phyloP scores from a whole-genome alignment of 1,140 invertebrate species.

The Holcopasites calliopsidis region DNA sequence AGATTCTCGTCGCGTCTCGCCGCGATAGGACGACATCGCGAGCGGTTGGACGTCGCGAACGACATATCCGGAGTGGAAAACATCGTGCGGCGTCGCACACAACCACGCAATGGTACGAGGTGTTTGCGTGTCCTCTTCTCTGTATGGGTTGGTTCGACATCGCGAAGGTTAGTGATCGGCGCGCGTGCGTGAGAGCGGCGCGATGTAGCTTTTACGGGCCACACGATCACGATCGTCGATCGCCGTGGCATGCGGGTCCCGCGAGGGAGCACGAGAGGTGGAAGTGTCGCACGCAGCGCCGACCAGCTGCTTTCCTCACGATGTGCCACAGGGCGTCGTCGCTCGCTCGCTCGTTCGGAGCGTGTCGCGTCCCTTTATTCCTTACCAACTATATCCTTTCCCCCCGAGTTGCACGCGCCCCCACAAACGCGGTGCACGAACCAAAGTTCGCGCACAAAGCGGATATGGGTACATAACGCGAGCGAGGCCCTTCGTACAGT shows the following conservation, averaged over 20 bases:
- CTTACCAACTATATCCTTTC: slow-evolving; percentile 11
- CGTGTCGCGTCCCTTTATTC: slow-evolving; percentile 7
- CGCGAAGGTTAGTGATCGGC: slow-evolving; percentile 1
- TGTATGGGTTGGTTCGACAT: slow-evolving; percentile 11
- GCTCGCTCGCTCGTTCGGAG: background rate
- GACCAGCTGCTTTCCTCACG: slow-evolving; percentile 71
- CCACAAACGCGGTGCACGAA: slow-evolving; percentile 32
- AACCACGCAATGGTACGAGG: background rate
- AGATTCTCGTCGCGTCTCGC: slow-evolving; percentile 30
- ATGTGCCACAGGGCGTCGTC: slow-evolving; percentile 56
- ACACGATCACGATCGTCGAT: slow-evolving; percentile 69
- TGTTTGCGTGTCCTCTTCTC: background rate
- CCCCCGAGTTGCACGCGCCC: background rate
- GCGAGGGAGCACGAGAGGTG: slow-evolving; percentile 65
- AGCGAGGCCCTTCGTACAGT: slow-evolving; percentile 2
- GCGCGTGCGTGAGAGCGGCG: slow-evolving; percentile 21
- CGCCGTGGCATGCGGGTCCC: slow-evolving; percentile 74
- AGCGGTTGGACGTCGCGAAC: slow-evolving; percentile 26
- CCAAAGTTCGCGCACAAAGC: slow-evolving; percentile 38
- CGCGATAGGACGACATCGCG: slow-evolving; percentile 26
- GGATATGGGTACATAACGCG: slow-evolving; percentile 29
- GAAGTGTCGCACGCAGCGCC: slow-evolving; percentile 70
- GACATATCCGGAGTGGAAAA: slow-evolving; percentile 55
- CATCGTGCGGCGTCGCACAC: background rate
- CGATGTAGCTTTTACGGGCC: slow-evolving; percentile 50